These are phyloP conservation scores for Tragulus kanchil DNA, from an alignment of 2,113 vertebrate genomes.

Conservation along the genomic window DNA sequence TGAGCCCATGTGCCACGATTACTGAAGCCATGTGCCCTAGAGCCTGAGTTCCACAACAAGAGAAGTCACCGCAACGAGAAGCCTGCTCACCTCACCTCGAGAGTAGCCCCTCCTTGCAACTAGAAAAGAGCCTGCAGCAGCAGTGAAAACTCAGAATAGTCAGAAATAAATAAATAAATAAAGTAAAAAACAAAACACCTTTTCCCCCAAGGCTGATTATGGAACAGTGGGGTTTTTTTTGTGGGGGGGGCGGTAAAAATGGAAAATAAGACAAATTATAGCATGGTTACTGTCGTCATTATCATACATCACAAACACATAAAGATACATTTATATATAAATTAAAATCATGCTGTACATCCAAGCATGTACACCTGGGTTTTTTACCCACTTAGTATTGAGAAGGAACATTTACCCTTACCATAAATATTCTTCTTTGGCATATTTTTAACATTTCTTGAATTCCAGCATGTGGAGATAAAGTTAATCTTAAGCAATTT, in stretches of 20 bases:
- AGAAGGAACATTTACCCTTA: not conserved
- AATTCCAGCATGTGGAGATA: not conserved
- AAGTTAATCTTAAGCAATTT: not conserved
- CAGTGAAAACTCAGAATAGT: too few species aligned
- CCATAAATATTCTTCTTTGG: not conserved
- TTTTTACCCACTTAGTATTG: not conserved
- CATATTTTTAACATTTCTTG: not conserved
- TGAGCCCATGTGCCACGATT: too few species aligned
- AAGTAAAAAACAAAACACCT: too few species aligned
- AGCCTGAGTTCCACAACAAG: too few species aligned
- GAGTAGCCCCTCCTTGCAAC: too few species aligned
- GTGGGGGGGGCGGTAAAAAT: not conserved
- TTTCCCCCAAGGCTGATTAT: not conserved
- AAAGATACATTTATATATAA: not conserved
- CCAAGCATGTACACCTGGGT: rapidly evolving
- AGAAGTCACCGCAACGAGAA: too few species aligned
- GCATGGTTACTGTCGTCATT: not conserved
- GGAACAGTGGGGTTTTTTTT: not conserved
- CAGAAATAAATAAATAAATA: too few species aligned
- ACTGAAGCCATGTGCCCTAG: too few species aligned
- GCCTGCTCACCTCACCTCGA: too few species aligned
- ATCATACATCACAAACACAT: not conserved
- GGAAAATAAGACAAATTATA: conserved; percentile 16
- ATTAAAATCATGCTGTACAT: not conserved
- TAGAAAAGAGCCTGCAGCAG: too few species aligned